Evolutionary conservation across 2,113 vertebrate species (phyloP), one percentile per base, ranked within the genome.

Genomic region (Hemichromis elongatus): DNA sequence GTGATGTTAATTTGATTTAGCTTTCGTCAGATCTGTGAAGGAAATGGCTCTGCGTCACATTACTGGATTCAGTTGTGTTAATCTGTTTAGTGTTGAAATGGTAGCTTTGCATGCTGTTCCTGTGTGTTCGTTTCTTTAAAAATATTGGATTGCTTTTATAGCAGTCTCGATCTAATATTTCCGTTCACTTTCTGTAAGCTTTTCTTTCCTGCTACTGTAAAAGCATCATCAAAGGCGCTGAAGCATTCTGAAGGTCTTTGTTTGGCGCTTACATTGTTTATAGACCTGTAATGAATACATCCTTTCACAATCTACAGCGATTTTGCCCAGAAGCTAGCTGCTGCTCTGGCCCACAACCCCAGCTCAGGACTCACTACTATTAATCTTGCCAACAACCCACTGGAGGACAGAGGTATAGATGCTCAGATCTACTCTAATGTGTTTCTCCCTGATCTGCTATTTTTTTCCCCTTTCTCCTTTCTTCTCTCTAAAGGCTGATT

Each of bases 251-350:
- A 33, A 26, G 28, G 45, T 26, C 54, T 66, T 4, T 66, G 55
- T 28, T 7, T 77, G 13, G 26, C 1, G 18, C 45, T 75, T n/a
- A 12, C 24, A 2, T 37, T 82, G 61, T 26, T 77, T 73, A 85
- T 24, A 53, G 18, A 73, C 26, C 18, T 7, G 21, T 84, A 80
- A 83, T 85, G 11, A 50, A 70, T 35, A 21, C 3, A 18, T 50
- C 73, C 28, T 90, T 77, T 84, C 9, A 33, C 37, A 30, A 57
- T 50, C 55, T 40, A 16, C 90, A 99, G 98, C 83, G 98, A 99
- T 95, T 99, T 99, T 97, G 97, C 98, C 85, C 98, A 99, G 94
- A 99, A 99, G 89, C 94, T 99, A 79, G 97, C 98, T 82, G 94
- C 93, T 92, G 97, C 98, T 68, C 96, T 99, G 81, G 95, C 97